Evolutionary conservation across 2,113 vertebrate species (phyloP).

Genomic region (Sula dactylatra): DNA sequence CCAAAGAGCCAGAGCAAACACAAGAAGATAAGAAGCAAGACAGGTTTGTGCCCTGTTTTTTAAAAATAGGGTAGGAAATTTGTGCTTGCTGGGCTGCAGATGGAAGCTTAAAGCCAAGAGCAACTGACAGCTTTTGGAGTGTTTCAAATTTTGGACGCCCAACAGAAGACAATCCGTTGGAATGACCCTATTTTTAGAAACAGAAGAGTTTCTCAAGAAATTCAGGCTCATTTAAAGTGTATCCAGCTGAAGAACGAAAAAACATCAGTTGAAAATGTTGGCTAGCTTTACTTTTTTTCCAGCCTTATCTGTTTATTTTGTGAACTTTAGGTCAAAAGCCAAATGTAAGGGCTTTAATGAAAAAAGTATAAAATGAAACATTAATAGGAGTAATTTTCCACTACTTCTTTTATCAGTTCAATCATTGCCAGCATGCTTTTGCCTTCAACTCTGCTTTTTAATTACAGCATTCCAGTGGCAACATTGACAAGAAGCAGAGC

Average conservation of each 20-base stretch:
- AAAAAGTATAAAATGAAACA: not conserved
- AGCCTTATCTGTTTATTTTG: not conserved
- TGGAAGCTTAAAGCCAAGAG: not conserved
- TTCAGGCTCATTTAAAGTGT: not conserved
- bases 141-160: not conserved
- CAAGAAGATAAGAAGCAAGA: not conserved
- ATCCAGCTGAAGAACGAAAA: constrained; percentile 13
- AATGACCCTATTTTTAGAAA: not conserved
- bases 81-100: not conserved
- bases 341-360: not conserved
- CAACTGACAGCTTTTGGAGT: not conserved
- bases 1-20: not conserved
- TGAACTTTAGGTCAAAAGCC: not conserved
- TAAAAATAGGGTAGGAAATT: not conserved
- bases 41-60: not conserved
- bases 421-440: not conserved
- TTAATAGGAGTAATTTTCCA: not conserved
- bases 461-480: not conserved
- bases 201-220: not conserved
- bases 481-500: not conserved
- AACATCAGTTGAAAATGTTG: not conserved
- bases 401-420: not conserved
- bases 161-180: not conserved
- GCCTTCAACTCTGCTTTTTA: not conserved
- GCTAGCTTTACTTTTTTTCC: not conserved